A percentile compares a stretch with the other conserved stretches of the same genome.
Evolutionary conservation across 1,140 invertebrate genomes (phyloP).

Genomic region (Eriocheir sinensis): DNA sequence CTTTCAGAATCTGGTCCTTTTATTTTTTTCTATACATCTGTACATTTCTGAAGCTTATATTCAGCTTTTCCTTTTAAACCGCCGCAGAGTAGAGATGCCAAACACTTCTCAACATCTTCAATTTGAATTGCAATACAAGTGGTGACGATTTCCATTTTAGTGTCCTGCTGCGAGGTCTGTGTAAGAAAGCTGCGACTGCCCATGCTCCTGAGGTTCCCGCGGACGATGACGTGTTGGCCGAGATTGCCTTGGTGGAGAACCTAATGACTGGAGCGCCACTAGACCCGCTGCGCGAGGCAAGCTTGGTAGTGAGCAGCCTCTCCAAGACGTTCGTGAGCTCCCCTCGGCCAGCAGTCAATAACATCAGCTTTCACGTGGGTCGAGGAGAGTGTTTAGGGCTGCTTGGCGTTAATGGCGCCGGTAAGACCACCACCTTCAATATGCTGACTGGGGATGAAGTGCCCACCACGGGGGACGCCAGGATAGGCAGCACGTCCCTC

Average conservation of each 20-base stretch:
- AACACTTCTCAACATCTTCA: not conserved
- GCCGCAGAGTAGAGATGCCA: not conserved
- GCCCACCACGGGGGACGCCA: slow-evolving; percentile 76
- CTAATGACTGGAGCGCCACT: not conserved
- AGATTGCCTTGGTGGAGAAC: not conserved
- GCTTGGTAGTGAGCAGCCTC: slow-evolving; percentile 70
- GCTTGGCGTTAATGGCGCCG: slow-evolving; percentile 92
- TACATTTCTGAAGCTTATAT: no score
- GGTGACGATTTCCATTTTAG: not conserved
- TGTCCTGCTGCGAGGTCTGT: not conserved
- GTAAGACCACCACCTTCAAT: slow-evolving; percentile 95
- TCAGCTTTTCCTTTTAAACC: no score
- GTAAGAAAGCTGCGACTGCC: not conserved
- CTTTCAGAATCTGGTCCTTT: no score
- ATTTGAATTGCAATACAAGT: not conserved
- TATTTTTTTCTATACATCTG: no score
- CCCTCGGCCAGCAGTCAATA: slow-evolving; percentile 85
- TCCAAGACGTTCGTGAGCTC: slow-evolving; percentile 78
- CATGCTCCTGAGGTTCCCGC: not conserved
- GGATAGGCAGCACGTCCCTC: slow-evolving; percentile 78
- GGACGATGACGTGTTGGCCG: slow-evolving; percentile 36
- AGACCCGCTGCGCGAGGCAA: slow-evolving; percentile 18
- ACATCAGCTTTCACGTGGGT: slow-evolving; percentile 87
- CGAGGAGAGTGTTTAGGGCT: slow-evolving; percentile 93
- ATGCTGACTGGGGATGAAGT: slow-evolving; percentile 79